Evolutionary conservation across 1,140 invertebrate genomes (phyloP).

Genomic region (Eufriesea mexicana): DNA sequence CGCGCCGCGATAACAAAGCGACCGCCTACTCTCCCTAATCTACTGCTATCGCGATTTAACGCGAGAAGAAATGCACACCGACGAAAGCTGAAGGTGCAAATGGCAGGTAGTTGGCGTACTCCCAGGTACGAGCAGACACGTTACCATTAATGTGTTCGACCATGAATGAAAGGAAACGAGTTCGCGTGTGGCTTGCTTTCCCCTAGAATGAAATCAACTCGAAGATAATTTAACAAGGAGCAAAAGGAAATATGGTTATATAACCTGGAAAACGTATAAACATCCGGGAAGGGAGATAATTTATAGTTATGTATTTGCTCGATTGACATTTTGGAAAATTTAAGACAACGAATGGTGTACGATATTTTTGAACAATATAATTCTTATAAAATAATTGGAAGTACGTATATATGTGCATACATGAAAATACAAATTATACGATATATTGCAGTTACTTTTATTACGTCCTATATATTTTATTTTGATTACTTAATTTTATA

Average conservation of each 20-base stretch:
- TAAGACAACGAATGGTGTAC: too few relatives aligned
- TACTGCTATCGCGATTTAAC: conserved; percentile 52
- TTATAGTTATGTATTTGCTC: neutral
- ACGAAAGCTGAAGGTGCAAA: conserved; percentile 25
- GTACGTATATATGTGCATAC: too few relatives aligned
- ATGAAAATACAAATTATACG: too few relatives aligned
- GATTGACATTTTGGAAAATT: neutral
- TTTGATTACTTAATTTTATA: too few relatives aligned
- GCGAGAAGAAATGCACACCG: conserved; percentile 52
- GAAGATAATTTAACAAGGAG: neutral
- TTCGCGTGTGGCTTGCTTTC: neutral
- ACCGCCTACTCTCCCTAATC: conserved; percentile 19
- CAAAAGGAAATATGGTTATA: neutral
- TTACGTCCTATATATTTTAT: too few relatives aligned
- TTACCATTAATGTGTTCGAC: neutral
- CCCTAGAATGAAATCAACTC: neutral
- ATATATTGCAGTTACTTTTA: too few relatives aligned
- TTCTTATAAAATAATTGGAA: too few relatives aligned
- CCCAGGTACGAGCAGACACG: neutral
- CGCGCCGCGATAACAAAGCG: conserved; percentile 23
- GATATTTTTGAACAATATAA: too few relatives aligned
- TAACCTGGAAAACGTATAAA: neutral
- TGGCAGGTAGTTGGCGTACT: conserved; percentile 22
- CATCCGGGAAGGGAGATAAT: neutral
- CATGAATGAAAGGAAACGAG: neutral